These are phyloP conservation scores for Ciona savignyi DNA, from an alignment of 23 tunicate genomes.

Conservation along the genomic window DNA sequence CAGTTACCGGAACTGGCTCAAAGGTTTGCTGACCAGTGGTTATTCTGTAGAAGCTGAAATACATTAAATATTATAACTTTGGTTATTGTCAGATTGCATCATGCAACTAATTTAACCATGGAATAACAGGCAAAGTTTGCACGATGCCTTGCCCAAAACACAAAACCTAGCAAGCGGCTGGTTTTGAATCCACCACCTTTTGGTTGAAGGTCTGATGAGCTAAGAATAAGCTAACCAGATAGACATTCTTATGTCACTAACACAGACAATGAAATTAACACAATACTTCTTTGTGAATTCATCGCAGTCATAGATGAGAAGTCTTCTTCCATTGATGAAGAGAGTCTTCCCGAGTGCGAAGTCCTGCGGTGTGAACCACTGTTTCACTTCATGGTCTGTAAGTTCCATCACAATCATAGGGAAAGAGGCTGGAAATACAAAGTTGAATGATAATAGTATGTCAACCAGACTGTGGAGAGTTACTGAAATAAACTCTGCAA, in stretches of 20 bases:
- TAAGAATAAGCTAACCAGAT: too few relatives aligned
- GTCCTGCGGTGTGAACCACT: constrained; percentile 86
- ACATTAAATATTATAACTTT: too few relatives aligned
- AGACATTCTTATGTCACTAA: too few relatives aligned
- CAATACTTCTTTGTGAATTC: constrained; percentile 81
- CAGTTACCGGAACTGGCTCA: constrained; percentile 71
- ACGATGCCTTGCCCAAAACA: too few relatives aligned
- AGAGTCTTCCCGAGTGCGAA: constrained; percentile 81
- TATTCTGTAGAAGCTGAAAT: constrained; percentile 66
- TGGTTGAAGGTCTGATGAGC: too few relatives aligned
- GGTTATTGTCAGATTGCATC: too few relatives aligned
- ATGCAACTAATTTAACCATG: too few relatives aligned
- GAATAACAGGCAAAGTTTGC: too few relatives aligned
- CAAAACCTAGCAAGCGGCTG: constrained; percentile 62
- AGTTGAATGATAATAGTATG: too few relatives aligned
- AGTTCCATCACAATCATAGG: constrained; percentile 93
- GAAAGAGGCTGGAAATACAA: constrained; percentile 71
- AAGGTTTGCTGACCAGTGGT: constrained; percentile 21
- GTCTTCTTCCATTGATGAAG: constrained; percentile 73
- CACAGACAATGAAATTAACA: too few relatives aligned
- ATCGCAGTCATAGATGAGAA: constrained; percentile 88
- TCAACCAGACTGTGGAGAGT: too few relatives aligned
- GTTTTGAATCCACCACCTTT: constrained; percentile 28
- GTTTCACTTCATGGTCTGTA: constrained; percentile 75
- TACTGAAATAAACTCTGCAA: background rate